These are phyloP conservation scores for Heterodera filipjevi DNA, from an alignment of 2,888 invertebrate species.

Conservation along the genomic window DNA sequence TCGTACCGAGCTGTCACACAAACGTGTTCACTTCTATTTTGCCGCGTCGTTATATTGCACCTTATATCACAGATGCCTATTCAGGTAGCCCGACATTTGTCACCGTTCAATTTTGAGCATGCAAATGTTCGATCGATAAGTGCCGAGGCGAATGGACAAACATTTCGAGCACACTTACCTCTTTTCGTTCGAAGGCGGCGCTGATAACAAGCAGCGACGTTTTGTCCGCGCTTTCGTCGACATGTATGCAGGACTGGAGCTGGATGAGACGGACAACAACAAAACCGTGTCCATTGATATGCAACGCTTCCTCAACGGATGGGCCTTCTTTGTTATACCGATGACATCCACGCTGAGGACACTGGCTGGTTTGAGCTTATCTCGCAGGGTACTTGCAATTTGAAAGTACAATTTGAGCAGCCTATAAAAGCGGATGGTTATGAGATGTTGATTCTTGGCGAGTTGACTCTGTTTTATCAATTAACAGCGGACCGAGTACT, in stretches of 20 bases:
- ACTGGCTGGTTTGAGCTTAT: background rate
- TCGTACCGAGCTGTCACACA: constrained; percentile 5
- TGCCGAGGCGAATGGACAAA: background rate
- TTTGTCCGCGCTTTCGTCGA: constrained; percentile 9
- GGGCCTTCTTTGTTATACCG: constrained; percentile 12
- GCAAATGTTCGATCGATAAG: too few species aligned
- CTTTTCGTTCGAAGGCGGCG: background rate
- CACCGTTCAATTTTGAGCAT: background rate
- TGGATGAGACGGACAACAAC: background rate
- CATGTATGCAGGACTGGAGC: constrained; percentile 13
- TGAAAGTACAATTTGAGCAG: background rate
- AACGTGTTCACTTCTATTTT: background rate
- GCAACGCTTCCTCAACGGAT: background rate
- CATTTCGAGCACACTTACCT: background rate
- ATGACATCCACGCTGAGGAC: constrained; percentile 13
- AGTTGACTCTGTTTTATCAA: too few species aligned
- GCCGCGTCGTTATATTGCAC: background rate
- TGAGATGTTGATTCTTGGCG: too few species aligned
- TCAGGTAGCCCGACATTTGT: background rate
- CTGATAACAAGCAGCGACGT: background rate
- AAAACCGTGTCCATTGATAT: constrained; percentile 4
- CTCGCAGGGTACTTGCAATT: background rate
- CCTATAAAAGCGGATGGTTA: too few species aligned
- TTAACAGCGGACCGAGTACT: too few species aligned
- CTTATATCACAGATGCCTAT: background rate